These are phyloP conservation scores for pig (Sus scrofa) DNA, from an alignment of 2,113 vertebrate genomes.

Conservation along the genomic window T2T-Sscrofa CM000815.6:128471501-128472000, in stretches of 20 bases:
- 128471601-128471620: background rate
- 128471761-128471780: background rate
- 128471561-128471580: conserved; percentile 87
- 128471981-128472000: background rate
- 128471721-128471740: background rate
- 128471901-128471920: background rate
- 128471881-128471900: background rate
- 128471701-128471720: no score
- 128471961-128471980: background rate
- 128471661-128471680: no score
- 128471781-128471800: background rate
- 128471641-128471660: background rate
- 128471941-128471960: background rate
- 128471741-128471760: background rate
- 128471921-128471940: background rate
- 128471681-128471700: no score
- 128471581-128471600: conserved; percentile 95
- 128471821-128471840: background rate
- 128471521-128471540: background rate
- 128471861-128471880: background rate
- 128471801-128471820: background rate
- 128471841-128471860: no score
- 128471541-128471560: conserved; percentile 84
- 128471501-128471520: conserved; percentile 89
- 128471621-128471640: background rate